phyloP scores from a whole-genome alignment of 1,140 invertebrate genomes.

The Papilio polyxenes region DNA sequence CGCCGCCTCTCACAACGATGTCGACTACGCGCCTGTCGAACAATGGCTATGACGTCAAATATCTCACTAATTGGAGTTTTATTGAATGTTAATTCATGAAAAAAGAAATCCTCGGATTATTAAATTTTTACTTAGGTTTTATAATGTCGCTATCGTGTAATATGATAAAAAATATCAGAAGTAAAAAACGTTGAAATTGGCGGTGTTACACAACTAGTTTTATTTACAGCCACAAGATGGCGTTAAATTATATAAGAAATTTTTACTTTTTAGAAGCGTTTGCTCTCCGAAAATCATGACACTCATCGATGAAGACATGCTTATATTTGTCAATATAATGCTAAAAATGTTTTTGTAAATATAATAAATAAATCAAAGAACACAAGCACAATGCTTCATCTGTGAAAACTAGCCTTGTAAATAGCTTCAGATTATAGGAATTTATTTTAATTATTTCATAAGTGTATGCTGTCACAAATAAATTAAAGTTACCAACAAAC shows the following conservation, averaged over 20 bases:
- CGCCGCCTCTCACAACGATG: slow-evolving; percentile 18
- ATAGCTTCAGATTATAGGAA: not conserved
- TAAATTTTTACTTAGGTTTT: no score
- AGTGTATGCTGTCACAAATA: not conserved
- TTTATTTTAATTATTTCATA: not conserved
- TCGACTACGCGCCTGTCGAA: slow-evolving; percentile 60
- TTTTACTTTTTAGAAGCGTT: not conserved
- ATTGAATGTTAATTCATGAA: not conserved
- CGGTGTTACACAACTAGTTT: not conserved
- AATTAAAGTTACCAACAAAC: not conserved
- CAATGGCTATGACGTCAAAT: slow-evolving; percentile 55
- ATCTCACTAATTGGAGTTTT: not conserved
- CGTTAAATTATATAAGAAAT: not conserved
- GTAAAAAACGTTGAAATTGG: not conserved
- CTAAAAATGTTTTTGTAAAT: no score
- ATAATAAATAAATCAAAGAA: no score
- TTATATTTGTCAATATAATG: no score
- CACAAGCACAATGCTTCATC: not conserved
- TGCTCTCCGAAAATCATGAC: no score
- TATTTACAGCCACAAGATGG: not conserved
- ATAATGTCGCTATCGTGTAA: not conserved
- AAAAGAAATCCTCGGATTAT: no score
- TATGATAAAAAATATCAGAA: not conserved
- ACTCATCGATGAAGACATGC: no score
- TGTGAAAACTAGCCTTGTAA: not conserved